Base-by-base conservation (phyloP, 2,888 invertebrate genomes). In the Eupeodes luniger region DNA sequence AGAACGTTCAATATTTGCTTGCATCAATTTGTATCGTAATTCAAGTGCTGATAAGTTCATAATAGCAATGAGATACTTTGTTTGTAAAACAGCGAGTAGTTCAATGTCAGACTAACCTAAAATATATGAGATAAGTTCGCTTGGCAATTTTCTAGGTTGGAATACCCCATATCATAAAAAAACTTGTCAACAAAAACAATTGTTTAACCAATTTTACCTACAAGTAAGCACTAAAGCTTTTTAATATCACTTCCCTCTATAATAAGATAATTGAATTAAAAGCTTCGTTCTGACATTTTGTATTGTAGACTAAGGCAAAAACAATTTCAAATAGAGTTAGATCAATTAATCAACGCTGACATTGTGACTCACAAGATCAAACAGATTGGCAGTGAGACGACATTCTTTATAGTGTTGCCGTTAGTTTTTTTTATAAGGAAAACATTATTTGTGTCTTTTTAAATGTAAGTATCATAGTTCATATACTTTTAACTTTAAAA, bases 311-410 rank as follows among this genome's bases (percentile, higher is more conserved):
- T 40, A 9, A 40, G 40, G 64, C 62, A 61, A 78, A 57, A 34
- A 36, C 55, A 53, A 49, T 62, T 57, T 19, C 70, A 40, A 66
- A 72, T 59, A 67, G 36, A 62, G 36, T 55, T 27, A 49, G 61
- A 57, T 61, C 88, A 85, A 88, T 88, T 88, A 85, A 88, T 84
- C 88, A 88, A 81, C 85, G 67, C 82, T 88, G 88, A 88, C 88
- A 88, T 88, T 88, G 85, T 88, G 88, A 88, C 57, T 88, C 81
- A 85, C 74, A 85, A 85, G 88, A 81, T 88, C 88, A 88, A 88
- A 88, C 70, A 55, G 84, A 81, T 77, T 61, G 57, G 44, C 51
- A 67, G 34, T 70, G 59, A 27, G 59, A 27, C 57, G 53, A 69
- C 44, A 74, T 47, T 78, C 59, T 44, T 34, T 64, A 40, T 19